A percentile compares a stretch with the other conserved stretches of the same genome.
Conservation (phyloP, 2,113 vertebrate genomes). For the Triplophysa dalaica region DNA sequence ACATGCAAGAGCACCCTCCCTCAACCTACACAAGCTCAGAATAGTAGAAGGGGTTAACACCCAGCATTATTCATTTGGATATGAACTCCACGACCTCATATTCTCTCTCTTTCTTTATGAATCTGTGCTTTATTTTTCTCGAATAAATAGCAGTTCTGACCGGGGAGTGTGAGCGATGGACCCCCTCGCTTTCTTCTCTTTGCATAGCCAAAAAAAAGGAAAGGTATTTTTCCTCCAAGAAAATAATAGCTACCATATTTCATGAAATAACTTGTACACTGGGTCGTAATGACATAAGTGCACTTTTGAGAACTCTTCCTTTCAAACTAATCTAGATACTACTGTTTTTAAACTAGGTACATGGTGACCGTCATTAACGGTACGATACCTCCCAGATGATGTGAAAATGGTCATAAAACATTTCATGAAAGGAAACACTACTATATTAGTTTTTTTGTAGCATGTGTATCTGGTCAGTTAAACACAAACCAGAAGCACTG, state of each 20-base stretch:
- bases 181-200: not conserved
- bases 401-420: too few relatives aligned
- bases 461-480: not conserved
- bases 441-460: not conserved
- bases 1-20: not conserved
- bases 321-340: too few relatives aligned
- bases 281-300: too few relatives aligned
- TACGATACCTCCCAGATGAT: too few relatives aligned
- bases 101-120: not conserved
- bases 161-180: not conserved
- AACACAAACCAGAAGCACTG: not conserved
- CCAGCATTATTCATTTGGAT: slow-evolving; percentile 14
- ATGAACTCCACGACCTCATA: slow-evolving; percentile 42
- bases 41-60: slow-evolving; percentile 25
- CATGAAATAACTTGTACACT: not conserved
- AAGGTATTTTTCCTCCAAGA: not conserved
- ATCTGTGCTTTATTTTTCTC: not conserved
- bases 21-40: slow-evolving; percentile 23
- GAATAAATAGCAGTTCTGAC: not conserved
- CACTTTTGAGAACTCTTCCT: too few relatives aligned
- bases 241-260: slow-evolving; percentile 27
- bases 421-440: too few relatives aligned
- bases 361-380: too few relatives aligned
- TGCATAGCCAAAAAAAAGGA: slow-evolving; percentile 5
- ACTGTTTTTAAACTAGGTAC: too few relatives aligned